Conservation (phyloP, 2,888 invertebrate species). For the Oscheius sp. region DNA sequence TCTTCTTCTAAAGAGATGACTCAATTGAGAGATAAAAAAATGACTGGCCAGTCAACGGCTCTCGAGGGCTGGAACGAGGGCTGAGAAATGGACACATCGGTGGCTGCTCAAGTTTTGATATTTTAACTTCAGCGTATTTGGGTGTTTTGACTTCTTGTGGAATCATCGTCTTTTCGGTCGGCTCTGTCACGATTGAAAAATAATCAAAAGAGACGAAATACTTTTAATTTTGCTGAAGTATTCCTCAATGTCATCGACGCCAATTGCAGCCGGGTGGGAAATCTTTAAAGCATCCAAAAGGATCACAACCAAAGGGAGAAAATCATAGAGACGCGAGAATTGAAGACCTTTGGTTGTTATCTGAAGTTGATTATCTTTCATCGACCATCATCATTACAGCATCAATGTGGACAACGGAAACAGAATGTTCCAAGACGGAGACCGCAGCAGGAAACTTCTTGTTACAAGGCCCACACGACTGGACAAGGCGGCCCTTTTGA, state of each 20-base stretch:
- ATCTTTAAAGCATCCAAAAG: slow-evolving; percentile 8
- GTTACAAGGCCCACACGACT: neutral
- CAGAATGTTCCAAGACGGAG: slow-evolving; percentile 8
- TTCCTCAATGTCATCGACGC: neutral
- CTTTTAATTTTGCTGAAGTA: slow-evolving; percentile 7
- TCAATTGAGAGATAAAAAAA: neutral
- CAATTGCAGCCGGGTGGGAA: neutral
- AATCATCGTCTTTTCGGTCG: neutral
- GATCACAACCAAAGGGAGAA: neutral
- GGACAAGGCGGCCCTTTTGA: neutral
- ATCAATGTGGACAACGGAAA: neutral
- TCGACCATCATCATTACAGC: neutral
- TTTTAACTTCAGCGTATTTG: neutral
- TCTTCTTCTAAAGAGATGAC: neutral
- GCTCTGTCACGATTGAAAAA: neutral
- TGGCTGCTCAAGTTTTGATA: neutral
- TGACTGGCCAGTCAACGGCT: neutral
- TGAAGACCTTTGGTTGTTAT: neutral
- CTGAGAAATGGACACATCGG: neutral
- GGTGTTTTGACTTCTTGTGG: too few relatives aligned
- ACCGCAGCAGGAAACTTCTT: slow-evolving; percentile 4
- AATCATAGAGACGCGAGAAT: slow-evolving; percentile 7
- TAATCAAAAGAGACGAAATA: neutral
- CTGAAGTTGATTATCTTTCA: neutral
- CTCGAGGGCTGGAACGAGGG: neutral